Conservation (phyloP, 2,888 invertebrate species). For the Hydrotaea cyrtoneurina region DNA sequence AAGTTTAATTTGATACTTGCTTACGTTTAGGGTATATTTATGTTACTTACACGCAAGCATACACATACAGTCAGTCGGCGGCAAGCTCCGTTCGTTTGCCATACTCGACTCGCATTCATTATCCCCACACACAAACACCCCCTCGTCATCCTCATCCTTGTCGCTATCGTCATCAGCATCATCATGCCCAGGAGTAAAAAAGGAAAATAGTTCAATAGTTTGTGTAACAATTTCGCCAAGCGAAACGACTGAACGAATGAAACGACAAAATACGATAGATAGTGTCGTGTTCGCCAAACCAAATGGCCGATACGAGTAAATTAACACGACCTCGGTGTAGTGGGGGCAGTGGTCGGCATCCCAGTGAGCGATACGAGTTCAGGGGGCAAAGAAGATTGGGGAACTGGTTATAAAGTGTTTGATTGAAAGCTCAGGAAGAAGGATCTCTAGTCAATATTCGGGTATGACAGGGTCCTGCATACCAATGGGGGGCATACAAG, state of each 20-base stretch:
- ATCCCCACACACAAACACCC: neutral
- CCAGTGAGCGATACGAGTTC: too few relatives aligned
- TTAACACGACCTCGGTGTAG: neutral
- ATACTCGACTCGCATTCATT: slow-evolving; percentile 5
- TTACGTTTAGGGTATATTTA: too few relatives aligned
- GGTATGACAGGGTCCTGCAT: too few relatives aligned
- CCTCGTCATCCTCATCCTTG: neutral
- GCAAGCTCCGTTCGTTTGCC: slow-evolving; percentile 10
- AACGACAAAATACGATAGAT: slow-evolving; percentile 38
- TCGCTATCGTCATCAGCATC: neutral
- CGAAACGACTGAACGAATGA: slow-evolving; percentile 35
- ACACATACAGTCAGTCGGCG: slow-evolving; percentile 25
- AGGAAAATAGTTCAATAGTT: slow-evolving; percentile 66
- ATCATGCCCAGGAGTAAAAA: slow-evolving; percentile 27
- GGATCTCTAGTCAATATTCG: too few relatives aligned
- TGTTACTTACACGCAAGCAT: too few relatives aligned
- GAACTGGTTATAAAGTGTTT: too few relatives aligned
- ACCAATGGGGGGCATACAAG: too few relatives aligned
- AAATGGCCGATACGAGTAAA: slow-evolving; percentile 38
- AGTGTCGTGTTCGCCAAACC: slow-evolving; percentile 25
- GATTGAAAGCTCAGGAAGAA: too few relatives aligned
- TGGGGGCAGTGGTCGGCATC: neutral
- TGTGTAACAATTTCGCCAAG: slow-evolving; percentile 62
- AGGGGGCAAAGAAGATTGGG: too few relatives aligned
- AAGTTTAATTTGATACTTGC: too few relatives aligned